Evolutionary conservation across 2,113 vertebrate species (phyloP).

Genomic region (Brachyhypopomus gauderio): DNA sequence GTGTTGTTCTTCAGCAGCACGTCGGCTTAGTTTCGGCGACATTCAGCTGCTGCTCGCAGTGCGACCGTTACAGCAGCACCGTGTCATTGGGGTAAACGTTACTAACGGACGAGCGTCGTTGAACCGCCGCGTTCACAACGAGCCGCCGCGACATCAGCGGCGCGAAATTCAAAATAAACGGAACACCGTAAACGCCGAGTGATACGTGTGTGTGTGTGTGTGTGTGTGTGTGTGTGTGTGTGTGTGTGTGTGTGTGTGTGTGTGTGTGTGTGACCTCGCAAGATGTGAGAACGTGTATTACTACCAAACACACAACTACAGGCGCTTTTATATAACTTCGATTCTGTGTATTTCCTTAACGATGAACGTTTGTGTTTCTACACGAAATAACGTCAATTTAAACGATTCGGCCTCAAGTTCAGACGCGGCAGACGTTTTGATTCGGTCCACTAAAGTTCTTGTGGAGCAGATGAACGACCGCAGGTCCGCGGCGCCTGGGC

Average conservation of each 20-base stretch:
- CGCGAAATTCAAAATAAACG: constrained; percentile 67
- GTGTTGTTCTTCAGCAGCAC: neutral
- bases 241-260: too few species aligned
- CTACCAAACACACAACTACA: neutral
- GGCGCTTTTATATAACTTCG: too few species aligned
- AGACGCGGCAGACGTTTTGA: constrained; percentile 63
- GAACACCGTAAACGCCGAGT: neutral
- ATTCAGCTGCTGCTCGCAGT: neutral
- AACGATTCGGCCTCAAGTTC: constrained; percentile 57
- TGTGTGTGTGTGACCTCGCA: too few species aligned
- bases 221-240: too few species aligned
- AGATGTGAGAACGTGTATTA: too few species aligned
- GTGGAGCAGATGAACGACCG: neutral
- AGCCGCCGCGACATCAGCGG: constrained; percentile 33
- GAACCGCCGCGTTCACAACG: neutral
- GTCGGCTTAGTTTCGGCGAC: neutral
- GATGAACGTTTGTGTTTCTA: constrained; percentile 30
- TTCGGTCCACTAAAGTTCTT: constrained; percentile 59
- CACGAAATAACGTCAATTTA: constrained; percentile 15
- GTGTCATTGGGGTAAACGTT: neutral
- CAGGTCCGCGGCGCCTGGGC: neutral
- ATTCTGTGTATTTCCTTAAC: neutral
- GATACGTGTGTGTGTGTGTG: neutral
- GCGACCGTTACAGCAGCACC: neutral
- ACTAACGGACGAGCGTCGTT: neutral